Percentiles rank a stretch among this genome's conserved stretches.
phyloP scores from a whole-genome alignment of 2,113 vertebrate genomes.

The Eulacestoma nigropectus region DNA sequence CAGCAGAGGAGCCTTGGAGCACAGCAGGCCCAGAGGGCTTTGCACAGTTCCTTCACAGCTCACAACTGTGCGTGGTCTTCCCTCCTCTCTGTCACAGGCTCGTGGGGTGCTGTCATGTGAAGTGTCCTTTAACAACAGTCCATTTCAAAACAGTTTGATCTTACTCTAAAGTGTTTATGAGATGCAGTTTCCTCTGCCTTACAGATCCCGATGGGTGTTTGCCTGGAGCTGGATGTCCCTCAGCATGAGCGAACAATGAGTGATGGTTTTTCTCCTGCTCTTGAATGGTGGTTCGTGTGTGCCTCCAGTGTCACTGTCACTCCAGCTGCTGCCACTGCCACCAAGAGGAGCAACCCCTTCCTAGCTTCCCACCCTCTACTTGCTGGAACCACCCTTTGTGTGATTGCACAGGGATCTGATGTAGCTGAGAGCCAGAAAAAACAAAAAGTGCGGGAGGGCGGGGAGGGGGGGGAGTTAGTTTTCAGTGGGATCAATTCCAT shows the following conservation, averaged over 20 bases:
- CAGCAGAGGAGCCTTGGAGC: background rate
- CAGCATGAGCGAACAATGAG: accelerated
- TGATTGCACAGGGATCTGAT: background rate
- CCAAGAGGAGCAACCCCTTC: background rate
- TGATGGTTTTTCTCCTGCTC: accelerated
- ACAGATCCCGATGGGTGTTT: background rate
- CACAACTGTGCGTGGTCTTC: accelerated
- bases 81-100: background rate
- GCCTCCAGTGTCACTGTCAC: background rate
- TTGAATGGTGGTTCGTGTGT: accelerated
- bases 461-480: background rate
- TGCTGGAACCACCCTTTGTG: background rate
- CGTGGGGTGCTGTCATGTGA: accelerated
- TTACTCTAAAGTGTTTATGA: background rate
- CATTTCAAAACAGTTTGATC: background rate
- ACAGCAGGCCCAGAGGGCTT: background rate
- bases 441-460: background rate
- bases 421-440: background rate
- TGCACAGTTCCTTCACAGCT: background rate
- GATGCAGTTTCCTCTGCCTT: background rate
- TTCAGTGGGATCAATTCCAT: background rate
- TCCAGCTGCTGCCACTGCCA: background rate
- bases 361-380: background rate
- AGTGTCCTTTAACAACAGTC: background rate
- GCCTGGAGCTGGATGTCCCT: background rate